Conservation (phyloP, 1,140 invertebrate genomes). For the Fopius arisanus region DNA sequence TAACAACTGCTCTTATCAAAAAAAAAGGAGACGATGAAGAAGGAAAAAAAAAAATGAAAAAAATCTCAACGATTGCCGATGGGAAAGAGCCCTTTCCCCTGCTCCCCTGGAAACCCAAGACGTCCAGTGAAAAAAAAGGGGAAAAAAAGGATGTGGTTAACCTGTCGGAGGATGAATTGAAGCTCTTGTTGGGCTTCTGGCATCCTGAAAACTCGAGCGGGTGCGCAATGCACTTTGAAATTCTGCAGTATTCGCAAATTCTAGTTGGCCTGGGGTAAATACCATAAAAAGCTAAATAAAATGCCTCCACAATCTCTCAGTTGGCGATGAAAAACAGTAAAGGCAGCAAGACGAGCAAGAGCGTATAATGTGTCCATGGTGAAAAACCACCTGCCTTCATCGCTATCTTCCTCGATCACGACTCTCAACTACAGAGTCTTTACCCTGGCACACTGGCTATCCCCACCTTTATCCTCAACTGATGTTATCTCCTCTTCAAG, state of each 20-base stretch:
- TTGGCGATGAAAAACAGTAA: constrained; percentile 22
- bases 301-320: neutral
- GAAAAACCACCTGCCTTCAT: constrained; percentile 56
- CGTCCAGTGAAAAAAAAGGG: constrained; percentile 15
- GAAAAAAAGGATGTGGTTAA: constrained; percentile 52
- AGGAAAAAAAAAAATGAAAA: neutral
- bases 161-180: constrained; percentile 42
- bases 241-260: neutral
- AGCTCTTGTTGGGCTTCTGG: constrained; percentile 37
- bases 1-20: neutral
- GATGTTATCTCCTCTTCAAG: constrained; percentile 42
- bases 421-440: neutral
- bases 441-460: neutral
- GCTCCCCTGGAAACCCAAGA: constrained; percentile 57
- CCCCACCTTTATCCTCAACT: neutral
- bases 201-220: constrained; percentile 8
- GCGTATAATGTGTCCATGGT: constrained; percentile 56
- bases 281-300: neutral
- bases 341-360: constrained; percentile 40
- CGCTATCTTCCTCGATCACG: constrained; percentile 50
- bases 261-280: neutral
- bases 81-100: constrained; percentile 14
- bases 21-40: neutral
- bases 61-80: neutral
- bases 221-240: neutral